A percentile compares a stretch with the other conserved stretches of the same genome.
Conservation (phyloP, 2,797 vertebrate species). For the Myotis findleyi region DNA sequence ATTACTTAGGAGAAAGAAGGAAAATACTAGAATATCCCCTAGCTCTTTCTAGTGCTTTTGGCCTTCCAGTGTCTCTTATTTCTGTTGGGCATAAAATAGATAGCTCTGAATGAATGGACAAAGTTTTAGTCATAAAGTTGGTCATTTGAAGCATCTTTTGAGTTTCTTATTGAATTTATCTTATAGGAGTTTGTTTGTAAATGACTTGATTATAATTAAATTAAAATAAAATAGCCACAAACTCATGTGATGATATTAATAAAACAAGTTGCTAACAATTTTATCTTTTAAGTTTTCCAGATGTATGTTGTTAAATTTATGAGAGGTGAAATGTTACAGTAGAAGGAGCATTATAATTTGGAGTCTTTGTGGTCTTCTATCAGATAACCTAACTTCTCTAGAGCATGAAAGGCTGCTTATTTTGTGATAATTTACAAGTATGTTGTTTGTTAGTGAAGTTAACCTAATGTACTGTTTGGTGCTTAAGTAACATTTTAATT, state of each 20-base stretch:
- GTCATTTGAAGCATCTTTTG: slow-evolving; percentile 44
- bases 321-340: background rate
- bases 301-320: slow-evolving; percentile 30
- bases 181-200: slow-evolving; percentile 40
- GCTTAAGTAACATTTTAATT: slow-evolving; percentile 39
- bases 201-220: slow-evolving; percentile 54
- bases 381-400: background rate
- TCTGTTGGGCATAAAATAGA: background rate
- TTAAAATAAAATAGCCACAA: slow-evolving; percentile 10
- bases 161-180: background rate
- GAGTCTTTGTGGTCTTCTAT: background rate
- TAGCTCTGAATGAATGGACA: background rate
- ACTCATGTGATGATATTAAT: background rate
- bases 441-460: slow-evolving; percentile 23
- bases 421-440: slow-evolving; percentile 11
- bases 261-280: slow-evolving; percentile 52
- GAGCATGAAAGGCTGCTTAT: slow-evolving; percentile 25
- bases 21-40: background rate
- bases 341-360: background rate
- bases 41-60: background rate
- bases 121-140: background rate
- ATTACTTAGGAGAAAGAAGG: slow-evolving; percentile 18
- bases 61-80: background rate
- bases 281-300: slow-evolving; percentile 32
- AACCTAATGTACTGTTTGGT: background rate